Conservation (phyloP, 2,797 vertebrate genomes). For the Mus minutoides region DNA sequence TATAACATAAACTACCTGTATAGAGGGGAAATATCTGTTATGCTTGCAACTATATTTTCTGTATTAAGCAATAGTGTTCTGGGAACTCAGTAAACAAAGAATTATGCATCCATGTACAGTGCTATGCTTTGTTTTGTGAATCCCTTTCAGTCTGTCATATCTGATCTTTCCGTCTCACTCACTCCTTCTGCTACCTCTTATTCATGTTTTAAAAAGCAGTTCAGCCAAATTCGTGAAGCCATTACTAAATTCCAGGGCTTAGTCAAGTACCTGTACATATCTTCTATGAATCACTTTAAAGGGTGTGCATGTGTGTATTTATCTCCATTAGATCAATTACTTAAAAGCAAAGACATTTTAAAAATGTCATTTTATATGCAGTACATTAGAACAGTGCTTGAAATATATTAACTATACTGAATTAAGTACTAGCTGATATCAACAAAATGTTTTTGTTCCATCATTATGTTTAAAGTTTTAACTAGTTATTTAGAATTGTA, state of each 20-base stretch:
- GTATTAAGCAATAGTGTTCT: neutral
- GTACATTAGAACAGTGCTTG: neutral
- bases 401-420: neutral
- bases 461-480: conserved; percentile 49
- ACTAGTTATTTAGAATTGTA: conserved; percentile 49
- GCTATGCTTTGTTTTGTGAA: neutral
- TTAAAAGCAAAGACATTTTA: conserved; percentile 29
- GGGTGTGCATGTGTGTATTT: neutral
- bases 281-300: conserved; percentile 22
- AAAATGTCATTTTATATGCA: conserved; percentile 17
- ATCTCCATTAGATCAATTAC: conserved; percentile 25
- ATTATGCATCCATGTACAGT: neutral
- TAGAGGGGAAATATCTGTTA: neutral
- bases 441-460: conserved; percentile 36
- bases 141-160: neutral
- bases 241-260: conserved; percentile 27
- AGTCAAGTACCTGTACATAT: neutral
- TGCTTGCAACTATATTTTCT: neutral
- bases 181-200: conserved; percentile 25
- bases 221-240: neutral
- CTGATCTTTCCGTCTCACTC: conserved; percentile 12
- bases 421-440: conserved; percentile 26
- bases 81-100: neutral
- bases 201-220: conserved; percentile 2
- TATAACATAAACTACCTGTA: conserved; percentile 33